Percentiles rank a stretch among this genome's conserved stretches.
phyloP scores from a whole-genome alignment of 2,888 invertebrate species.

The Ormia ochracea region DNA sequence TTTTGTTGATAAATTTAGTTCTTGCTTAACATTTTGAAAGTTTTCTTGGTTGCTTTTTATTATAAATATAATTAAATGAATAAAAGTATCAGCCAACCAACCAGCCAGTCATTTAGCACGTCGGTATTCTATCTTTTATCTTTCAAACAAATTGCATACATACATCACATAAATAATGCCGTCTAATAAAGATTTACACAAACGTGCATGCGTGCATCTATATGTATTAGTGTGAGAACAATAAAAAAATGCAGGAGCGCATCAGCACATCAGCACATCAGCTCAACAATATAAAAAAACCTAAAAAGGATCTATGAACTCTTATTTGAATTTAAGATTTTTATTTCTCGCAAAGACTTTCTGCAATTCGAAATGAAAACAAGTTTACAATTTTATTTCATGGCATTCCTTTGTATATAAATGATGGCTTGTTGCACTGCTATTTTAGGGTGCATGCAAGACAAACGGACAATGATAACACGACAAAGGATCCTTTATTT shows the following conservation, averaged over 20 bases:
- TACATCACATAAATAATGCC: conserved; percentile 60
- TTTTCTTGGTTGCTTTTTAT: conserved; percentile 38
- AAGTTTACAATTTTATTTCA: conserved; percentile 54
- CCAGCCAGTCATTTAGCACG: conserved; percentile 11
- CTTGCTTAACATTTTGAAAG: conserved; percentile 36
- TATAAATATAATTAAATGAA: conserved; percentile 39
- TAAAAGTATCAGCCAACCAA: conserved; percentile 21
- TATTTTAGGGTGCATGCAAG: conserved; percentile 36
- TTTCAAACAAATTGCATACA: conserved; percentile 61
- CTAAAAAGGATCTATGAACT: conserved; percentile 55
- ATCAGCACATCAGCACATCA: conserved; percentile 10
- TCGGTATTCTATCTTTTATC: conserved; percentile 57
- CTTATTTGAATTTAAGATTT: conserved; percentile 15
- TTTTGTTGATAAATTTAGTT: conserved; percentile 35
- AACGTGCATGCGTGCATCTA: too few relatives aligned
- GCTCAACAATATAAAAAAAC: conserved; percentile 27
- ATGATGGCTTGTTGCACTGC: neutral
- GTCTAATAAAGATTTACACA: conserved; percentile 55
- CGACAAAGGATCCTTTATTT: conserved; percentile 38
- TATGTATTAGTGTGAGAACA: neutral
- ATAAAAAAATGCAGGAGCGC: conserved; percentile 5
- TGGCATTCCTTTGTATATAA: conserved; percentile 20
- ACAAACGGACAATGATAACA: conserved; percentile 13
- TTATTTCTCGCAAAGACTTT: conserved; percentile 20
- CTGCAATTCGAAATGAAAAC: conserved; percentile 50